Conservation (phyloP, 2,797 vertebrate species). For the Adrianichthys oophorus region DNA sequence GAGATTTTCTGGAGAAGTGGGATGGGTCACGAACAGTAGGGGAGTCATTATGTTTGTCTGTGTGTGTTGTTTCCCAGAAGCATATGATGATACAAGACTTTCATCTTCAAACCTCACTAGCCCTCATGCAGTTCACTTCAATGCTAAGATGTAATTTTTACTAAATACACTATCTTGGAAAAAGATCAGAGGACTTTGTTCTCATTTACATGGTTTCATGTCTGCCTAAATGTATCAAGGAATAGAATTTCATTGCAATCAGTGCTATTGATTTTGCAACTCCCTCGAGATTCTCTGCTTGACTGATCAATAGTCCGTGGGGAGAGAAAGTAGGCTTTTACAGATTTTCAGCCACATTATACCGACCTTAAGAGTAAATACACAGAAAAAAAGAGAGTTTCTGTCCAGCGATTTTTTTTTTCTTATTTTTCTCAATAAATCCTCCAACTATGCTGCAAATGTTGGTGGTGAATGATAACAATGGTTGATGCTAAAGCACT, state of each 20-base stretch:
- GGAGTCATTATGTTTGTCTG: slow-evolving; percentile 23
- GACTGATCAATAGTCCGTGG: not conserved
- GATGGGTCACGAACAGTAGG: slow-evolving; percentile 34
- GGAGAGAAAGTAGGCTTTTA: not conserved
- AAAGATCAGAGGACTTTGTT: slow-evolving; percentile 4
- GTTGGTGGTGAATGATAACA: no score
- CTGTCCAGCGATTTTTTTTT: not conserved
- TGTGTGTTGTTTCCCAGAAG: slow-evolving; percentile 30
- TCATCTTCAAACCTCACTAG: slow-evolving; percentile 6
- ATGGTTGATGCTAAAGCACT: no score
- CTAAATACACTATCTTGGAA: slow-evolving; percentile 1
- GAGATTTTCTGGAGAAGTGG: slow-evolving; percentile 21
- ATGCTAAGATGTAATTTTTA: not conserved
- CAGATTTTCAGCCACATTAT: not conserved
- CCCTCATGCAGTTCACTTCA: slow-evolving; percentile 18
- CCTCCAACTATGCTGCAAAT: no score
- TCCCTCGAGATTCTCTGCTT: not conserved
- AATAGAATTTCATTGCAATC: not conserved
- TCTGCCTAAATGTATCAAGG: slow-evolving; percentile 14
- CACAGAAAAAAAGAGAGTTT: not conserved
- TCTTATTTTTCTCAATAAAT: not conserved
- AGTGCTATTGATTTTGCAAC: not conserved
- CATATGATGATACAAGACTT: slow-evolving; percentile 24
- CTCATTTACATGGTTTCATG: slow-evolving; percentile 2
- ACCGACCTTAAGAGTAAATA: no score